Conservation (phyloP, 2,113 vertebrate genomes). For the Oreochromis aureus region DNA sequence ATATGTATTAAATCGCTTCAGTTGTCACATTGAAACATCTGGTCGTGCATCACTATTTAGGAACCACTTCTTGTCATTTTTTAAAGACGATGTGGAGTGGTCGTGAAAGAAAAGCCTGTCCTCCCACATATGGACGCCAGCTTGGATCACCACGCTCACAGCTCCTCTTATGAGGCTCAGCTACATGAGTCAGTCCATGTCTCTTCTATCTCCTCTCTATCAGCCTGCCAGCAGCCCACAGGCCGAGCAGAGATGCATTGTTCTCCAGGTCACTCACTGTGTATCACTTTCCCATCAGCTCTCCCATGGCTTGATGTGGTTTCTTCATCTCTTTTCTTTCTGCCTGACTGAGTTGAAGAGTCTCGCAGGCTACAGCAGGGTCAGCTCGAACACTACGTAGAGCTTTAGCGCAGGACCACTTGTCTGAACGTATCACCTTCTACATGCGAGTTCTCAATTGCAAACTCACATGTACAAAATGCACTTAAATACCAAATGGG, state of each 20-base stretch:
- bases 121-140: constrained; percentile 47
- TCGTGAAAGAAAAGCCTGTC: constrained; percentile 40
- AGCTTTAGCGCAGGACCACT: not conserved
- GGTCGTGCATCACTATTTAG: not conserved
- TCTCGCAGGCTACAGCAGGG: constrained; percentile 21
- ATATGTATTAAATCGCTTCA: not conserved
- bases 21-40: constrained; percentile 6
- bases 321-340: constrained; percentile 20
- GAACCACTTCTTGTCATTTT: constrained; percentile 29
- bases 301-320: constrained; percentile 12
- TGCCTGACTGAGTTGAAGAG: constrained; percentile 22
- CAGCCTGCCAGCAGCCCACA: constrained; percentile 45
- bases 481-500: not conserved
- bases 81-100: constrained; percentile 13
- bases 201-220: constrained; percentile 32
- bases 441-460: not conserved
- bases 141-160: constrained; percentile 29
- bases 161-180: constrained; percentile 25
- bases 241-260: constrained; percentile 9
- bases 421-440: constrained; percentile 48
- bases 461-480: not conserved
- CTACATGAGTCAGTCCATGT: constrained; percentile 48
- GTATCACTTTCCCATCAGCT: constrained; percentile 31
- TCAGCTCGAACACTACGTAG: constrained; percentile 1
- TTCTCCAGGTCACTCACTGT: constrained; percentile 49